Evolutionary conservation across 2,113 vertebrate genomes (phyloP).

Genomic region (Alouatta palliata): DNA sequence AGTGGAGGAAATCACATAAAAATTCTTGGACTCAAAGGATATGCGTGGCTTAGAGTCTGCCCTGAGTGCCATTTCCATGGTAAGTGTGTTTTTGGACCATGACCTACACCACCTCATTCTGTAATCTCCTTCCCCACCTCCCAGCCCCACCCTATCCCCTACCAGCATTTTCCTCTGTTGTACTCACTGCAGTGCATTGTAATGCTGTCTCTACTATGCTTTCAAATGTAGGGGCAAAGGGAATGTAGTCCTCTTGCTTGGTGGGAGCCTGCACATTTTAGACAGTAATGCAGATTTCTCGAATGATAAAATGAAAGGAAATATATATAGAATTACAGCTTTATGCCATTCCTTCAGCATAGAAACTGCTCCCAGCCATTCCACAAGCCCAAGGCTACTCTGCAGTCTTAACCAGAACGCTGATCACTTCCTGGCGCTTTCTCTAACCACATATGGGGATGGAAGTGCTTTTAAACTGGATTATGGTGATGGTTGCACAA

Average conservation of each 20-base stretch:
- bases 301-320: not conserved
- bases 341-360: not conserved
- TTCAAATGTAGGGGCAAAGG: not conserved
- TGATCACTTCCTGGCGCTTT: not conserved
- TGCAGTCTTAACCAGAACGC: not conserved
- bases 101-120: not conserved
- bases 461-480: not conserved
- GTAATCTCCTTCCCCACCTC: not conserved
- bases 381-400: not conserved
- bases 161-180: not conserved
- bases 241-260: not conserved
- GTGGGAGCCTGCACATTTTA: not conserved
- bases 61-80: not conserved
- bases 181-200: not conserved
- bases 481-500: not conserved
- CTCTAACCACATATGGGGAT: not conserved
- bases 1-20: not conserved
- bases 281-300: not conserved
- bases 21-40: not conserved
- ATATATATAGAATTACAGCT: not conserved
- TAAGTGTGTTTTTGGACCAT: not conserved
- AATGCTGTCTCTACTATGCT: not conserved
- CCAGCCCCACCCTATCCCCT: too few relatives aligned
- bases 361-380: not conserved
- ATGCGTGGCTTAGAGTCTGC: not conserved